These are phyloP conservation scores for Antheraea pernyi DNA, from an alignment of 1,140 invertebrate genomes.

Conservation along the genomic window DNA sequence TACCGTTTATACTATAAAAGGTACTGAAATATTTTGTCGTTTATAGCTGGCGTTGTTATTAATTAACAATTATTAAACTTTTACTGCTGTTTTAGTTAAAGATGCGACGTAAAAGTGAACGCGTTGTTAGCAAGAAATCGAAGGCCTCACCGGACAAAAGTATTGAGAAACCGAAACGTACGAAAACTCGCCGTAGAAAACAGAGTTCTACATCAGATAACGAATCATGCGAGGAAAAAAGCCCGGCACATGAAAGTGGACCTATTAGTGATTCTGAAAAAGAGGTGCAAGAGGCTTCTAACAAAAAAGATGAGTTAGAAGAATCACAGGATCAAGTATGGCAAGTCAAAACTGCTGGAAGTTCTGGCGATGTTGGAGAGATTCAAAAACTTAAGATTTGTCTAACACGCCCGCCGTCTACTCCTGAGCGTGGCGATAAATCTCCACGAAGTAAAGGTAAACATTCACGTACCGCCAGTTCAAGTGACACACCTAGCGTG, in stretches of 20 bases:
- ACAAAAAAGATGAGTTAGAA: conserved; percentile 54
- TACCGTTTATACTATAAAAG: neutral
- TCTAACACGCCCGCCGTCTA: conserved; percentile 62
- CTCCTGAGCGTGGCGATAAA: conserved; percentile 64
- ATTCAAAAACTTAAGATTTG: conserved; percentile 73
- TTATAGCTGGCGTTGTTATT: neutral
- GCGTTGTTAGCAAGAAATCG: conserved; percentile 52
- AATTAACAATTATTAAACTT: neutral
- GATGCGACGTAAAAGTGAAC: conserved; percentile 74
- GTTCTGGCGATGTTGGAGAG: conserved; percentile 54
- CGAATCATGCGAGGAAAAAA: conserved; percentile 55
- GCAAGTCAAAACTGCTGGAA: conserved; percentile 65
- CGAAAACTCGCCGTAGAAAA: conserved; percentile 56
- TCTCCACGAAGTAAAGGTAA: conserved; percentile 72
- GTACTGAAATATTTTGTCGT: neutral
- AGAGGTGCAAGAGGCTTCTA: conserved; percentile 36
- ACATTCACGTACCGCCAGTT: conserved; percentile 64
- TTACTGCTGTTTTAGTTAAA: conserved; percentile 32
- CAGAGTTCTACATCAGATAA: conserved; percentile 64
- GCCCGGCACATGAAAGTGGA: conserved; percentile 38
- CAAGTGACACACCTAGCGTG: conserved; percentile 60
- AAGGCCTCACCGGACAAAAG: conserved; percentile 68
- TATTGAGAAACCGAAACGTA: conserved; percentile 58
- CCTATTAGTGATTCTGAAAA: conserved; percentile 31
- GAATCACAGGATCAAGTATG: conserved; percentile 66